Conservation (phyloP, 2,113 vertebrate species). For the Ictidomys tridecemlineatus region DNA sequence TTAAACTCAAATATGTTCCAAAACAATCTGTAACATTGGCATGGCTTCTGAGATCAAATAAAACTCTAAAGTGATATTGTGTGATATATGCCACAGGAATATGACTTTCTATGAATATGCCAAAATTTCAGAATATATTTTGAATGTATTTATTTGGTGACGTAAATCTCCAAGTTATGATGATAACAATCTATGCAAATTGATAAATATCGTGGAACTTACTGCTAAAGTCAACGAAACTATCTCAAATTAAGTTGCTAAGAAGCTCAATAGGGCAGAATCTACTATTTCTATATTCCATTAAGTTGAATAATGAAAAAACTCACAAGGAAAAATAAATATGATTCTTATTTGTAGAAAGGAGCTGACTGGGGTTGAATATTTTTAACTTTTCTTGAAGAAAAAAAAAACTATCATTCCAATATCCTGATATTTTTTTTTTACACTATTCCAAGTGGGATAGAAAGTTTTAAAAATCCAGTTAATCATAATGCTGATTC, state of each 20-base stretch:
- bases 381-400: background rate
- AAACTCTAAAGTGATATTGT: background rate
- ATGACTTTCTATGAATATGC: background rate
- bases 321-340: background rate
- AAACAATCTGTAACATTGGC: background rate
- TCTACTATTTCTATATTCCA: background rate
- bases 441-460: background rate
- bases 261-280: background rate
- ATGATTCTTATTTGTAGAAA: conserved; percentile 45
- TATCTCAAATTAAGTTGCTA: background rate
- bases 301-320: background rate
- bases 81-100: background rate
- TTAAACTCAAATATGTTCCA: background rate
- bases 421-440: background rate
- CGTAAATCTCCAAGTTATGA: conserved; percentile 30
- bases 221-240: background rate
- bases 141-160: background rate
- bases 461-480: conserved; percentile 20
- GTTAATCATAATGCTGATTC: conserved; percentile 50
- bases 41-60: background rate
- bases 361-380: conserved; percentile 10
- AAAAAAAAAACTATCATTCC: background rate
- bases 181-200: background rate
- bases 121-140: background rate
- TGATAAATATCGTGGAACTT: conserved; percentile 37